A percentile compares a stretch with the other conserved stretches of the same genome.
These are phyloP conservation scores for Galeopsomyia nigrocyanea DNA, from an alignment of 2,888 invertebrate species.

Conservation along the genomic window DNA sequence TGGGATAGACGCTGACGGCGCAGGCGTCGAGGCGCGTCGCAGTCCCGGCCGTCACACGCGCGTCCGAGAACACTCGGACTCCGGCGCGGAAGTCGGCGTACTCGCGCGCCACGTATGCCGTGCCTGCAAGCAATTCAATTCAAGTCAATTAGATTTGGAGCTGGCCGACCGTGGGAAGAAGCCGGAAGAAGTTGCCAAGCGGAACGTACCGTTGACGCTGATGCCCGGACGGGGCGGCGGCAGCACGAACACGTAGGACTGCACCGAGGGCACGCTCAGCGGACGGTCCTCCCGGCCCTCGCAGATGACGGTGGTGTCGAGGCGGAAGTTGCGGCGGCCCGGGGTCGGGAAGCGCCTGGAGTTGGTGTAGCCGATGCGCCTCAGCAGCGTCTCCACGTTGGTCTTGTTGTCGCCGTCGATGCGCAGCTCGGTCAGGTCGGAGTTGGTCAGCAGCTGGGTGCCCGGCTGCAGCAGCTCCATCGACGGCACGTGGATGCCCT, in stretches of 20 bases:
- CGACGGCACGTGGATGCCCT: conserved; percentile 77
- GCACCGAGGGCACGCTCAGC: conserved; percentile 81
- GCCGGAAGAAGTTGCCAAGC: too few species aligned
- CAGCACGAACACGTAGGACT: conserved; percentile 89
- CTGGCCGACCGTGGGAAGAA: too few species aligned
- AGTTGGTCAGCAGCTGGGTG: conserved; percentile 81
- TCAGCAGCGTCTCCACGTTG: conserved; percentile 88
- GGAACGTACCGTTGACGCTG: conserved; percentile 76
- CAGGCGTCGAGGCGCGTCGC: conserved; percentile 87
- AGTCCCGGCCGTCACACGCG: conserved; percentile 78
- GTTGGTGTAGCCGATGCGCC: conserved; percentile 93
- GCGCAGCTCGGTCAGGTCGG: conserved; percentile 88
- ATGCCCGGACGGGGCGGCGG: conserved; percentile 89
- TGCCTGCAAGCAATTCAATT: conserved; percentile 65
- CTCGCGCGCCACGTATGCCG: conserved; percentile 85
- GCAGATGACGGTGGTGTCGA: conserved; percentile 81
- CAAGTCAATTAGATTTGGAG: too few species aligned
- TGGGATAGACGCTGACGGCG: conserved; percentile 93
- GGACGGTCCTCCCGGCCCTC: conserved; percentile 84
- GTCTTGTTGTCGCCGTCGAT: conserved; percentile 92
- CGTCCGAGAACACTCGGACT: conserved; percentile 89
- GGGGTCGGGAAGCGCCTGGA: conserved; percentile 94
- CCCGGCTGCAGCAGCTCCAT: conserved; percentile 83
- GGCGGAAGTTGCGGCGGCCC: conserved; percentile 87
- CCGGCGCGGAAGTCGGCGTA: conserved; percentile 90